Conservation (phyloP, 2,888 invertebrate genomes). For the Callosobruchus maculatus region DNA sequence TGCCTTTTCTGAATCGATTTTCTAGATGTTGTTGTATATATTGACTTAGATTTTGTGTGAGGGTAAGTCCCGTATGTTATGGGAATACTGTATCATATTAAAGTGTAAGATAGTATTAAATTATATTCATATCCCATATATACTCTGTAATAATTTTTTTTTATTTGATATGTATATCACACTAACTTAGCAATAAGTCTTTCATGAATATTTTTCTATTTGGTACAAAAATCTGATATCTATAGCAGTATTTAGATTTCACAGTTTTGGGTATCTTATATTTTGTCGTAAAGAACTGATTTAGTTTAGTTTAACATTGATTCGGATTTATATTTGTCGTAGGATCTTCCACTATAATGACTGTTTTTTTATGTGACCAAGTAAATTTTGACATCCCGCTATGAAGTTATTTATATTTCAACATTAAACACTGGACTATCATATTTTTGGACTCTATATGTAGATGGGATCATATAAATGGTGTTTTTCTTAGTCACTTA, state of each 20-base stretch:
- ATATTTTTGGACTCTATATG: too few relatives aligned
- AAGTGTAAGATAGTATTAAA: neutral
- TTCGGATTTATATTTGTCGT: neutral
- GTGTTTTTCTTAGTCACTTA: too few relatives aligned
- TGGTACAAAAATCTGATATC: neutral
- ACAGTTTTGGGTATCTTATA: neutral
- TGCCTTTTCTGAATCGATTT: neutral
- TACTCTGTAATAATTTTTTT: neutral
- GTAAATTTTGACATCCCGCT: too few relatives aligned
- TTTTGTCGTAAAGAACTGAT: neutral
- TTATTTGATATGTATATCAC: neutral
- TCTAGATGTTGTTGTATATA: neutral
- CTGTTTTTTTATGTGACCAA: neutral
- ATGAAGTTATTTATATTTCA: too few relatives aligned
- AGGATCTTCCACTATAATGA: neutral
- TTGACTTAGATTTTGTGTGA: neutral
- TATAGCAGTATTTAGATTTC: neutral
- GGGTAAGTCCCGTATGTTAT: neutral
- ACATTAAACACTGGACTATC: too few relatives aligned
- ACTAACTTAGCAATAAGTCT: neutral
- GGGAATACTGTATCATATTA: neutral
- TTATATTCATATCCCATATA: neutral
- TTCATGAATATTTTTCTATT: neutral
- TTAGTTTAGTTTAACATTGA: neutral
- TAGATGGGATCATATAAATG: too few relatives aligned